Evolutionary conservation across 1,140 invertebrate species (phyloP).

Genomic region (Lordiphosa stackelbergi): DNA sequence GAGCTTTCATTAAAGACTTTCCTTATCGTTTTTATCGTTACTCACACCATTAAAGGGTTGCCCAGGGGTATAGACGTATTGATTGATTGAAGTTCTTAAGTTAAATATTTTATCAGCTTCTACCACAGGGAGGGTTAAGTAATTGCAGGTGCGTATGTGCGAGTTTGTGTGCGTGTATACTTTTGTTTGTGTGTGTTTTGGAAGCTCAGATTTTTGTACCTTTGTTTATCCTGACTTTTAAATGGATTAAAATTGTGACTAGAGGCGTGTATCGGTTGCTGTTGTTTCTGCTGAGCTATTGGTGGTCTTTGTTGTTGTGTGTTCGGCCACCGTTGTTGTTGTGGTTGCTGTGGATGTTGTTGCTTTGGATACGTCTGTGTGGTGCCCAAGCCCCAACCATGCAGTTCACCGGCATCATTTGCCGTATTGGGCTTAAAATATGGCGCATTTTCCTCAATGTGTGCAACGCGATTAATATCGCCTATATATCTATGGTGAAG

Average conservation of each 20-base stretch:
- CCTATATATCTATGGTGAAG: slow-evolving; percentile 78
- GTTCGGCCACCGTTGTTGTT: slow-evolving; percentile 38
- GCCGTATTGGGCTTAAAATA: slow-evolving; percentile 79
- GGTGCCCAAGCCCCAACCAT: slow-evolving; percentile 79
- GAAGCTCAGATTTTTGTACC: slow-evolving; percentile 39
- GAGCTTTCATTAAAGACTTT: no score
- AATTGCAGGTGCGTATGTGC: slow-evolving; percentile 4
- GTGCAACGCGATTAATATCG: slow-evolving; percentile 80
- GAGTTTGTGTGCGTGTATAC: slow-evolving; percentile 1
- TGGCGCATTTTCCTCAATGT: slow-evolving; percentile 76
- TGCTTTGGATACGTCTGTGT: slow-evolving; percentile 39
- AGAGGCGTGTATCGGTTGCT: slow-evolving; percentile 61
- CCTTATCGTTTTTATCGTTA: no score
- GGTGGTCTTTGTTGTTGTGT: slow-evolving; percentile 39
- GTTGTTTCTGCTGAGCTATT: slow-evolving; percentile 59
- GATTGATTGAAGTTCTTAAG: no score
- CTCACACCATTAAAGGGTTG: no score
- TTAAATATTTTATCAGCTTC: no score
- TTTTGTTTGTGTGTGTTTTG: slow-evolving; percentile 16
- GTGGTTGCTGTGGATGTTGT: slow-evolving; percentile 36
- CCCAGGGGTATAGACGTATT: no score
- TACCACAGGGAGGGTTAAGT: slow-evolving; percentile 8
- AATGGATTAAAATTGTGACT: slow-evolving; percentile 75
- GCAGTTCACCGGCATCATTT: slow-evolving; percentile 79
- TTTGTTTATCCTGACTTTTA: slow-evolving; percentile 68